Evolutionary conservation across 1,140 invertebrate genomes (phyloP), one percentile per base, ranked within the genome.

Genomic region (Ruditapes philippinarum): DNA sequence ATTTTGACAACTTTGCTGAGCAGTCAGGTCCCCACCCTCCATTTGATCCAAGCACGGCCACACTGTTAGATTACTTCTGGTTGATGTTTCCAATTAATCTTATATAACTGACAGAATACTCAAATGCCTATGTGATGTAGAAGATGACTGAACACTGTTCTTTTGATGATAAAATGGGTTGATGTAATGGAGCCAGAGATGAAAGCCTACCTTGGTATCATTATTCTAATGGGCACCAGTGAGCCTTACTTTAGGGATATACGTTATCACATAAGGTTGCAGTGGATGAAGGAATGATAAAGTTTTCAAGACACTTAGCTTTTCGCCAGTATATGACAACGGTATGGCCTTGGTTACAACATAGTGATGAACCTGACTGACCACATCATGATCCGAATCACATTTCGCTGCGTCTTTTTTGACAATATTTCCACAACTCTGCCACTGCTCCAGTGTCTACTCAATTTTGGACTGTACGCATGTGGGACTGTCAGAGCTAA

Each of bases 211-310:
- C 38, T 80, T 0, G 78, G 28, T 1, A 80, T 80, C 28, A 80
- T 60, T 36, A 62, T 80, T 25, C 54, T 80, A 2, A 80, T 80
- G 49, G 78, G 78, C 7, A 80, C 60, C 49, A 57, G 60, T 19
- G n/a, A 54, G 38, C 31, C 4, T 73, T 73, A 9, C 5, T 12
- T 9, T 5, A 7, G 7, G 33, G 31, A 4, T 49, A 7, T 42
- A 78, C 12, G 19, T 25, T 78, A 4, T 45, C 38, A 38, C 17
- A 22, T 60, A 57, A 62, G 12, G 33, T 90, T 3, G 57, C 82
- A 33, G 49, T 91, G 4, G 88, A 96, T 91, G 95, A 96, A 91
- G 94, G 94, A 92, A 96, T 96, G 92, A 95, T 96, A 92, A 90
- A 95, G 25, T 96, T 94, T 40, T 95, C 96, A 92, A 94, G 95